These are phyloP conservation scores for Galendromus occidentalis DNA, from an alignment of 1,140 invertebrate species.

Conservation along the genomic window DNA sequence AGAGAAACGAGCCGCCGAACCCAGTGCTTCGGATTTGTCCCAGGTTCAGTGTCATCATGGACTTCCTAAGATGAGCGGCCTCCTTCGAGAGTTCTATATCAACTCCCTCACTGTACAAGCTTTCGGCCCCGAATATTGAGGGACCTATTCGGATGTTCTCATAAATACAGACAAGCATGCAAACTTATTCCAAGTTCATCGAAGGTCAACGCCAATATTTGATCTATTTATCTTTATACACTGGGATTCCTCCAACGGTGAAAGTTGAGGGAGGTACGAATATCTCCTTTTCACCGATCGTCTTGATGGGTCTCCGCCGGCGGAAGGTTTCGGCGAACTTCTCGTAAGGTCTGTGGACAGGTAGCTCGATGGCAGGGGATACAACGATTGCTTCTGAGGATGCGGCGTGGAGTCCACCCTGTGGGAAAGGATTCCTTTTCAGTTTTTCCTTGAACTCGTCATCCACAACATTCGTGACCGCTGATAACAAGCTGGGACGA, in stretches of 20 bases:
- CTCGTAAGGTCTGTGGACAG: background rate
- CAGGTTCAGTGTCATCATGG: no score
- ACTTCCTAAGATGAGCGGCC: no score
- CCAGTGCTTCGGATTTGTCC: no score
- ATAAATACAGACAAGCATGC: no score
- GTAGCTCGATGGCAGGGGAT: background rate
- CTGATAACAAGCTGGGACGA: background rate
- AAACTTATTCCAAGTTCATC: no score
- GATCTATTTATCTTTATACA: constrained; percentile 1
- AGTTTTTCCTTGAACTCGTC: background rate
- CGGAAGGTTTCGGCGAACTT: background rate
- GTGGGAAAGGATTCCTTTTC: background rate
- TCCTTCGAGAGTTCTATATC: no score
- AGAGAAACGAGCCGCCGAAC: no score
- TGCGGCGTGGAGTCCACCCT: background rate
- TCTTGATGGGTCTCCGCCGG: background rate
- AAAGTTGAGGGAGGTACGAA: background rate
- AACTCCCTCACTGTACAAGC: no score
- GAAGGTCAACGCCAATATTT: background rate
- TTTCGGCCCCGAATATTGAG: no score
- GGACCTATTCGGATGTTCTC: no score
- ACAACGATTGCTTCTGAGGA: background rate
- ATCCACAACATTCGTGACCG: background rate
- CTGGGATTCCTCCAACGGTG: background rate
- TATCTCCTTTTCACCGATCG: constrained; percentile 2